Base-by-base conservation (phyloP, 2,113 vertebrate species). In the Haemorhous mexicanus region DNA sequence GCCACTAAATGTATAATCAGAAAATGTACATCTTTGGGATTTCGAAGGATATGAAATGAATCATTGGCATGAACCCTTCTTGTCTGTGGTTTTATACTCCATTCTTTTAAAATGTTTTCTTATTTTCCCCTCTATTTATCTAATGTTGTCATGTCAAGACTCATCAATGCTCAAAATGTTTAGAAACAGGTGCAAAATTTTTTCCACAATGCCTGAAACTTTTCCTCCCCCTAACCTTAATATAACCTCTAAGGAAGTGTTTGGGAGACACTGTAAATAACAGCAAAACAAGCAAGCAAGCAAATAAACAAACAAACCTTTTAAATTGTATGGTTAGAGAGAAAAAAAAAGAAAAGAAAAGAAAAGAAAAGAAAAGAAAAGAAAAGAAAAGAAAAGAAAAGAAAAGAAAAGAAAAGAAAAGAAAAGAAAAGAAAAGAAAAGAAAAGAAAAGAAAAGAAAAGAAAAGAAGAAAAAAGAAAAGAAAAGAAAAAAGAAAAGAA, bases 321-420 rank as follows among this genome's bases (percentile, higher is more conserved):
- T 35, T 8, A 30, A 37, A 23, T 35, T 24, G 0, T 30, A n/a
- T 55, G 3, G 2, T 3, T 55, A 43, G 7, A 80, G 3, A 39
- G n/a, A n/a, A n/a, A n/a, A n/a, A n/a, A 12, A 17, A 6, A 82
- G 23, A 72, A 11, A 82, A 47, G 2, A 73, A 64, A 52, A 53
- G 1, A 46, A 35, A 75, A 15, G 39, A 10, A 39, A 39, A 39
- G 39, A 10, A 39, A 37, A 37, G 37, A 37, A 37, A 37, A 37
- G 37, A 37, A 37, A 37, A 37, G 37, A 37, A 37, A 37, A 37
- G 37, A 37, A 37, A 37, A 37, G 37, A 37, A 37, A 37, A 37
- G 37, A 37, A 37, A 37, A 37, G 37, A 37, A 37, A 37, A 37
- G 37, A 37, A 37, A 37, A 37, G 37, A 37, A 37, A 37, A 37